A percentile compares a stretch with the other conserved stretches of the same genome.
Conservation (phyloP, 2,888 invertebrate genomes). For the Podotricha telesiphe region DNA sequence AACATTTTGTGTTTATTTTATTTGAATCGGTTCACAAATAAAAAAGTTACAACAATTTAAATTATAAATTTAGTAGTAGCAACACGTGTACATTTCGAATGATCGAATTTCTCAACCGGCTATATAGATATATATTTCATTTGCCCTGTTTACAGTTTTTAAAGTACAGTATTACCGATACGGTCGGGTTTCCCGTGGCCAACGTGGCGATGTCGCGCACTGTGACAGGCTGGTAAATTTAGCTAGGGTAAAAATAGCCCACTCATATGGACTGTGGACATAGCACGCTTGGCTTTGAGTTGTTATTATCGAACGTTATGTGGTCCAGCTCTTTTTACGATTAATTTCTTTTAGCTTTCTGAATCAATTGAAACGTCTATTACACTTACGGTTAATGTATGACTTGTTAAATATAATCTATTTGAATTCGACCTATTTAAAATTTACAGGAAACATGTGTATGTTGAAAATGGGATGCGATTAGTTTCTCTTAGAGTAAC, state of each 20-base stretch:
- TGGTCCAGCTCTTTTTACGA: conserved; percentile 33
- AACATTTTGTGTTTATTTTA: too few relatives aligned
- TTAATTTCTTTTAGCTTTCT: conserved; percentile 6
- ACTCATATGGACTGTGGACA: conserved; percentile 61
- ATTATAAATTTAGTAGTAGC: too few relatives aligned
- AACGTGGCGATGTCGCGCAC: conserved; percentile 65
- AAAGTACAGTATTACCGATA: conserved; percentile 33
- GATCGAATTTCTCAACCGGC: too few relatives aligned
- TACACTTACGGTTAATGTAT: not conserved
- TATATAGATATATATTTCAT: not conserved
- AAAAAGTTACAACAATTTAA: too few relatives aligned
- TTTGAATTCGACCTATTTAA: conserved; percentile 19
- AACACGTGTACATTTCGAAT: too few relatives aligned
- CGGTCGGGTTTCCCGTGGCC: conserved; percentile 43
- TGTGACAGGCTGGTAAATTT: conserved; percentile 65
- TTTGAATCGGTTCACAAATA: too few relatives aligned
- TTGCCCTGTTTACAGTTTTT: conserved; percentile 18
- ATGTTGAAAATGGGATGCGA: conserved; percentile 5
- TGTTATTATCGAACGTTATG: conserved; percentile 41
- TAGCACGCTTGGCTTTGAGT: conserved; percentile 42
- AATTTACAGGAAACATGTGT: conserved; percentile 17
- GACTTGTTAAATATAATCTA: conserved; percentile 4
- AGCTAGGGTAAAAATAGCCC: conserved; percentile 65
- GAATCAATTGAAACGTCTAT: not conserved
- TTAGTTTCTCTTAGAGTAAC: conserved; percentile 1